Evolutionary conservation across 2,797 vertebrate genomes (phyloP).

Genomic region (Pempheris klunzingeri): DNA sequence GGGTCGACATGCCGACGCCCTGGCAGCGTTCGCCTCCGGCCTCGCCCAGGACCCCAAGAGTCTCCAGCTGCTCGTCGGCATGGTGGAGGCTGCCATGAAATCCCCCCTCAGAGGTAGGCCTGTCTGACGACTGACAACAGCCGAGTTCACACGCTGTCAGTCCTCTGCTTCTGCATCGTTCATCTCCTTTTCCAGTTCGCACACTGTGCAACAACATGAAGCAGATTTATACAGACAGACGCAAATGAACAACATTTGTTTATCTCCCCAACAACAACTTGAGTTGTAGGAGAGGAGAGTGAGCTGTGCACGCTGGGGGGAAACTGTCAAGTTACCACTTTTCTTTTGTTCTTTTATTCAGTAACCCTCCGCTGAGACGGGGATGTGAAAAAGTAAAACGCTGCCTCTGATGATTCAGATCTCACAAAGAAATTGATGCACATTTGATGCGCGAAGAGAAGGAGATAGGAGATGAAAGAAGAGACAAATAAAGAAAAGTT

Average conservation of each 20-base stretch:
- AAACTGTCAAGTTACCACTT: constrained; percentile 12
- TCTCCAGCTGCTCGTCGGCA: constrained; percentile 95
- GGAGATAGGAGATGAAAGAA: background rate
- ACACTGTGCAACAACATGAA: background rate
- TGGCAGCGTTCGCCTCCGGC: constrained; percentile 95
- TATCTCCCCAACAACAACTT: background rate
- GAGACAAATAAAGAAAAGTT: background rate
- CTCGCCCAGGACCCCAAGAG: constrained; percentile 98
- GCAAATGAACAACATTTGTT: background rate
- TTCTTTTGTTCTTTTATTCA: constrained; percentile 57
- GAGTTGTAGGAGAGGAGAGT: constrained; percentile 7
- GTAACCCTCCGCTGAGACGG: constrained; percentile 7
- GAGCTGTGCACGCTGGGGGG: background rate
- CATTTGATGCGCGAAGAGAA: constrained; percentile 31
- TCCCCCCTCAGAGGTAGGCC: constrained; percentile 88
- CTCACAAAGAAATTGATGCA: constrained; percentile 26
- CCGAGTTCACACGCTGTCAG: background rate
- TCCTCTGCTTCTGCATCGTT: background rate
- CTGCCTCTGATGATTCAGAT: constrained; percentile 33
- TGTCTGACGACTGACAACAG: background rate
- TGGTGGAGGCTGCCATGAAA: constrained; percentile 98
- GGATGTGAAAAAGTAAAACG: constrained; percentile 19
- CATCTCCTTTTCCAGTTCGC: background rate
- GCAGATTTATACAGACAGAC: background rate
- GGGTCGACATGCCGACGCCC: constrained; percentile 95